Conservation (phyloP, 2,797 vertebrate species). For the Hozukius guyotensis region DNA sequence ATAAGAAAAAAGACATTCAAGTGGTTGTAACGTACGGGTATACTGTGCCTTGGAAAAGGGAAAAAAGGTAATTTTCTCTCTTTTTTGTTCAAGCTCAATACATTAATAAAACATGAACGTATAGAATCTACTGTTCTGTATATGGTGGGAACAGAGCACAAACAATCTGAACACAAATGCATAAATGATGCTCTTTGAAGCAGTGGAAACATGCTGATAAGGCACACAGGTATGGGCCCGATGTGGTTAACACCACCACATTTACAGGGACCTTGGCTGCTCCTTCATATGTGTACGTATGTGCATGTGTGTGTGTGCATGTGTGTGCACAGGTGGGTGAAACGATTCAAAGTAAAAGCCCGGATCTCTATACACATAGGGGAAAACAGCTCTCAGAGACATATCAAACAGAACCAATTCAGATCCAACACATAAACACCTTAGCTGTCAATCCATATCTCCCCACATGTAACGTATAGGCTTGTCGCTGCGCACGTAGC, state of each 20-base stretch:
- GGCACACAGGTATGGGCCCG: constrained; percentile 49
- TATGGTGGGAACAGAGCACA: neutral
- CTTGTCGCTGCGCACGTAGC: constrained; percentile 49
- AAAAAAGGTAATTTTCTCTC: neutral
- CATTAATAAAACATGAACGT: constrained; percentile 54
- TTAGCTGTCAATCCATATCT: constrained; percentile 78
- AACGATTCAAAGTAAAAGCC: constrained; percentile 32
- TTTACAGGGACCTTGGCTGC: constrained; percentile 20
- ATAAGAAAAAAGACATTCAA: constrained; percentile 17
- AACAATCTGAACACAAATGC: constrained; percentile 41
- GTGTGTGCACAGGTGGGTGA: constrained; percentile 17
- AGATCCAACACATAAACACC: constrained; percentile 63
- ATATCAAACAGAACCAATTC: constrained; percentile 67
- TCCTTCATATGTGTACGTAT: constrained; percentile 12
- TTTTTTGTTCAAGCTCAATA: neutral
- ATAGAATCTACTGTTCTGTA: constrained; percentile 3
- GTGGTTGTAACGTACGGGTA: neutral
- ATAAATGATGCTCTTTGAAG: constrained; percentile 45
- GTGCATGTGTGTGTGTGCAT: neutral
- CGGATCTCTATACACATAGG: constrained; percentile 18
- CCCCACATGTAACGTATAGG: constrained; percentile 77
- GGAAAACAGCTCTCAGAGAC: constrained; percentile 45
- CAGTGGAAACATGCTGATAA: constrained; percentile 45
- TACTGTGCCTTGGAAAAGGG: neutral
- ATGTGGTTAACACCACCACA: constrained; percentile 47